phyloP scores from a whole-genome alignment of 2,113 vertebrate genomes.

The Gymnogyps californianus region DNA sequence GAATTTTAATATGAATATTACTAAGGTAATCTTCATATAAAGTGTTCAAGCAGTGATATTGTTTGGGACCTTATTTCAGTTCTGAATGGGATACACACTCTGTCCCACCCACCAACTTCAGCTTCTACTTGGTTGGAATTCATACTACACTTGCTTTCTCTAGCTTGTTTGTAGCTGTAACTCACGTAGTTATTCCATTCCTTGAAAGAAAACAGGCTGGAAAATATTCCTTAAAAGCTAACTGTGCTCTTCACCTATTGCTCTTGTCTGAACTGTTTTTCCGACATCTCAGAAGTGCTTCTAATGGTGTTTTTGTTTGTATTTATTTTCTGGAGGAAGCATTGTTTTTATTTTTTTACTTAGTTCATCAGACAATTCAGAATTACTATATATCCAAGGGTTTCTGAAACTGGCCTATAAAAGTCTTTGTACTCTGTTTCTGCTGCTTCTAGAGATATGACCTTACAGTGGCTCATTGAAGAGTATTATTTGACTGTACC shows the following conservation, averaged over 20 bases:
- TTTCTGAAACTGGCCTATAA: neutral
- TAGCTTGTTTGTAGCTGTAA: neutral
- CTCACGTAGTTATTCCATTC: neutral
- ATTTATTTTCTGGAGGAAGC: neutral
- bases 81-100: neutral
- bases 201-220: neutral
- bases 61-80: neutral
- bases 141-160: neutral
- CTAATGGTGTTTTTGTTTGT: neutral
- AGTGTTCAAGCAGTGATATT: neutral
- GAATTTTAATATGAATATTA: neutral
- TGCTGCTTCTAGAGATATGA: neutral
- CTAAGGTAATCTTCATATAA: neutral
- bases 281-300: neutral
- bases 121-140: neutral
- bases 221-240: neutral
- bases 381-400: neutral
- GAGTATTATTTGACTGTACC: neutral
- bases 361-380: neutral
- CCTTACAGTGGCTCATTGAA: neutral
- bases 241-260: neutral
- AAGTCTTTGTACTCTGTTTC: neutral
- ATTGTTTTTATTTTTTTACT: neutral
- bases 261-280: neutral
- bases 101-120: neutral